Percentiles rank a stretch among this genome's conserved stretches.
phyloP scores from a whole-genome alignment of 2,797 vertebrate species.

The Macrochelys suwanniensis region DNA sequence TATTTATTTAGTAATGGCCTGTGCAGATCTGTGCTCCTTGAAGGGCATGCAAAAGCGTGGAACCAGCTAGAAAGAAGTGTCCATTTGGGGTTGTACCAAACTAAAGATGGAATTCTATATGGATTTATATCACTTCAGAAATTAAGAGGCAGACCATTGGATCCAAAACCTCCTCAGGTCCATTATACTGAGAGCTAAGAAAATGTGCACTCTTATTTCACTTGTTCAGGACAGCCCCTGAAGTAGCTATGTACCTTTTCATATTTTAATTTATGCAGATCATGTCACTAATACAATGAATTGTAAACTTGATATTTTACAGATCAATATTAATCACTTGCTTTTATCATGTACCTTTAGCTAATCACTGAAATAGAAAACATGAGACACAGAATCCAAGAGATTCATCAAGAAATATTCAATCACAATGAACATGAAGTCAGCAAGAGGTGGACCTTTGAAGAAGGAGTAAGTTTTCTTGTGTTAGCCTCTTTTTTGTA shows the following conservation, averaged over 20 bases:
- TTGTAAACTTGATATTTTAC: fast-evolving
- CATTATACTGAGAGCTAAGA: neutral
- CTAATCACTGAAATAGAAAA: constrained; percentile 99
- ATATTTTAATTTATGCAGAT: fast-evolving
- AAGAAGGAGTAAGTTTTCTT: constrained; percentile 92
- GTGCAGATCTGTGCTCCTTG: neutral
- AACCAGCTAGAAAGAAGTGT: neutral
- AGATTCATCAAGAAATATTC: constrained; percentile 96
- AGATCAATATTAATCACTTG: neutral
- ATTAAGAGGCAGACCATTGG: neutral
- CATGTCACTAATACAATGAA: fast-evolving
- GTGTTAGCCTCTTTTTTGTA: neutral
- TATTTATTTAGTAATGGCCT: neutral
- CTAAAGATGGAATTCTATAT: neutral
- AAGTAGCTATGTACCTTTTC: neutral
- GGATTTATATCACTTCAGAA: neutral
- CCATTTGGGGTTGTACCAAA: fast-evolving
- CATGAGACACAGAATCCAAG: constrained; percentile 97
- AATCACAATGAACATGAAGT: constrained; percentile 99
- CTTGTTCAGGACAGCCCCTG: neutral
- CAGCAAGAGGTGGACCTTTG: constrained; percentile 98
- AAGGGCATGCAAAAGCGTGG: neutral
- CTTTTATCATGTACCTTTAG: constrained; percentile 66
- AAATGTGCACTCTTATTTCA: neutral
- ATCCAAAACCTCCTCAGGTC: neutral